Evolutionary conservation across 2,888 invertebrate genomes (phyloP), one percentile per base, ranked within the genome.

Genomic region (Nomada lathburiana): DNA sequence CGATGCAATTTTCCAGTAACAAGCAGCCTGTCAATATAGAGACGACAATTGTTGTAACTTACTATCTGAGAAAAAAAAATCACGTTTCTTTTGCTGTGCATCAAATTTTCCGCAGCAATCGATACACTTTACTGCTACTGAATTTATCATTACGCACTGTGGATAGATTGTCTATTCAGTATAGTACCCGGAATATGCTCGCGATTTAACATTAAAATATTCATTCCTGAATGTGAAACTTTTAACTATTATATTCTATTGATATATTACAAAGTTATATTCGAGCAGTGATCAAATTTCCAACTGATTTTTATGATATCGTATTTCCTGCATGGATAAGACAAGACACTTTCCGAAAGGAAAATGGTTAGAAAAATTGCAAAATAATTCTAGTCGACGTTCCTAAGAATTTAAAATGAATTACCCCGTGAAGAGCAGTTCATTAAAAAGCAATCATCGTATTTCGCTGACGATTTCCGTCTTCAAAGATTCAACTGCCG

Each of bases 81-180:
- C 26, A 76, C 44, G 65, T 68, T 74, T 83, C 60, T 71, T 64
- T 64, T 53, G n/a, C 44, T 11, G 23, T 4, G 10, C 18, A 23
- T 60, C 16, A 47, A 60, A 63, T 62, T 26, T 64, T 65, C n/a
- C 29, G n/a, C 23, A 29, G 36, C 50, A 70, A 76, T 71, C 79
- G 73, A 74, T 81, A 60, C 36, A 36, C 26, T 62, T 29, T 52
- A 50, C 52, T 47, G 29, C 23, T 57, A 26, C 44, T 82, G 57
- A 62, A 77, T 76, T 71, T 76, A 76, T 69, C 69, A 68, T 60
- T 60, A 20, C 65, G 65, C 67, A 77, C 63, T 55, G 63, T 82
- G 84, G 85, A 83, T 82, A 85, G 85, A 83, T 89, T 88, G 78
- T 87, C 86, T 86, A 84, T 81, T 76, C 85, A 86, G 78, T 83